These are phyloP conservation scores for Rhagium mordax DNA, from an alignment of 2,888 invertebrate species.

Conservation along the genomic window DNA sequence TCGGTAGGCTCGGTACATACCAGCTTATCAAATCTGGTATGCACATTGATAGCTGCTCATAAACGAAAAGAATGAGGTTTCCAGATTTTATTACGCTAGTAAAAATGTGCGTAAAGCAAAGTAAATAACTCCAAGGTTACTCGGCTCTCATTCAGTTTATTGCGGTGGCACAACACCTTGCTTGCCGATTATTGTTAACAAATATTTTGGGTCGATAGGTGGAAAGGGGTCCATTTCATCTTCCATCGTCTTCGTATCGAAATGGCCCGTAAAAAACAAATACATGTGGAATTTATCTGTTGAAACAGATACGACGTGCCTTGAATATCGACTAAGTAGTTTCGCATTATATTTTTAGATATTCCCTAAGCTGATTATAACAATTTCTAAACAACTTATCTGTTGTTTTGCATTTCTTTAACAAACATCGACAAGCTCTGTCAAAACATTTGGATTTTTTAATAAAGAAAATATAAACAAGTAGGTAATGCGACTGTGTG, in stretches of 20 bases:
- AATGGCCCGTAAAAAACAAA: neutral
- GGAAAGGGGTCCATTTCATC: neutral
- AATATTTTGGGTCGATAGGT: neutral
- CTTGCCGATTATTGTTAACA: neutral
- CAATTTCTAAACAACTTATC: slow-evolving; percentile 20
- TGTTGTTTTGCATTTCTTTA: slow-evolving; percentile 22
- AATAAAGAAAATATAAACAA: slow-evolving; percentile 29
- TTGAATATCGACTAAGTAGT: slow-evolving; percentile 31
- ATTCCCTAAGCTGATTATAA: slow-evolving; percentile 30
- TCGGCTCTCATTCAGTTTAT: slow-evolving; percentile 23
- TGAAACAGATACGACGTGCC: slow-evolving; percentile 33
- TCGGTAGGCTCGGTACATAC: no score
- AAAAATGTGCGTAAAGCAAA: slow-evolving; percentile 35
- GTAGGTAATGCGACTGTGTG: slow-evolving; percentile 33
- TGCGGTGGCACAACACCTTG: neutral
- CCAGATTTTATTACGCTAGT: slow-evolving; percentile 23
- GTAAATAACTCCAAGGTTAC: slow-evolving; percentile 45
- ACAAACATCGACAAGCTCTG: slow-evolving; percentile 10
- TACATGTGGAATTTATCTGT: neutral
- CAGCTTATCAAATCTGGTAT: neutral
- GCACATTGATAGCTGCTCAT: neutral
- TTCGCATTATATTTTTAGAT: slow-evolving; percentile 41
- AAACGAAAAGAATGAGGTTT: neutral
- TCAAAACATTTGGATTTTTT: slow-evolving; percentile 27
- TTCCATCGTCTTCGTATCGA: neutral